Evolutionary conservation across 2,888 invertebrate genomes (phyloP).

Genomic region (Amblyjoppa proteus): DNA sequence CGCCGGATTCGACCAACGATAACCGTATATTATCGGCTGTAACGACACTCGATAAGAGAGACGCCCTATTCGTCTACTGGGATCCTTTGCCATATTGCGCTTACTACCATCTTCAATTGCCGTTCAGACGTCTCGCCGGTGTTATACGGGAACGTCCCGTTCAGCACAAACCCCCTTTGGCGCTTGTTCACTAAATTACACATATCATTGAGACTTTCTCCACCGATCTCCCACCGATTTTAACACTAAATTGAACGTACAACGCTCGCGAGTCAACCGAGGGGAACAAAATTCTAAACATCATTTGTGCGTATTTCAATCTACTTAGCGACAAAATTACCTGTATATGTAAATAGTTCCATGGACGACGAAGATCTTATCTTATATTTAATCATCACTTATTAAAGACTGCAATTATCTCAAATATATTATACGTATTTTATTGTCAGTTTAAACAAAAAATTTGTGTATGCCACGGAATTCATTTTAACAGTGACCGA

Average conservation of each 20-base stretch:
- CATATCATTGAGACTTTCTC: not conserved
- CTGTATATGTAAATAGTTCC: conserved; percentile 45
- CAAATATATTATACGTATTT: not conserved
- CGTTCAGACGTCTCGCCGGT: conserved; percentile 85
- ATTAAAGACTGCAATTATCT: conserved; percentile 54
- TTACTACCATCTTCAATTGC: conserved; percentile 93
- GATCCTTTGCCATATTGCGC: conserved; percentile 95
- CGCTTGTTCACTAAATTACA: conserved; percentile 78
- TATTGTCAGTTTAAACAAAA: conserved; percentile 1
- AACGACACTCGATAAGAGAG: conserved; percentile 91
- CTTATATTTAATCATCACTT: not conserved
- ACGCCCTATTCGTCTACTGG: conserved; percentile 93
- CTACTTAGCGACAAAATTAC: conserved; percentile 36
- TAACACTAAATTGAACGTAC: not conserved
- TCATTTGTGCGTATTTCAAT: conserved; percentile 28
- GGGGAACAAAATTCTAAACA: not conserved
- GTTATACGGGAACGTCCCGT: conserved; percentile 77
- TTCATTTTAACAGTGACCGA: conserved; percentile 31
- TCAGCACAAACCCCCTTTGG: conserved; percentile 81
- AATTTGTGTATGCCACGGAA: conserved; percentile 4
- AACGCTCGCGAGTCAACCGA: not conserved
- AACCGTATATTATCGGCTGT: conserved; percentile 78
- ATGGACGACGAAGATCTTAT: not conserved
- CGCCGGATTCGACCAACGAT: not conserved
- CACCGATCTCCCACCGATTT: not conserved